Base-by-base conservation (phyloP, 2,113 vertebrate species). In the Lepidothrix coronata region DNA sequence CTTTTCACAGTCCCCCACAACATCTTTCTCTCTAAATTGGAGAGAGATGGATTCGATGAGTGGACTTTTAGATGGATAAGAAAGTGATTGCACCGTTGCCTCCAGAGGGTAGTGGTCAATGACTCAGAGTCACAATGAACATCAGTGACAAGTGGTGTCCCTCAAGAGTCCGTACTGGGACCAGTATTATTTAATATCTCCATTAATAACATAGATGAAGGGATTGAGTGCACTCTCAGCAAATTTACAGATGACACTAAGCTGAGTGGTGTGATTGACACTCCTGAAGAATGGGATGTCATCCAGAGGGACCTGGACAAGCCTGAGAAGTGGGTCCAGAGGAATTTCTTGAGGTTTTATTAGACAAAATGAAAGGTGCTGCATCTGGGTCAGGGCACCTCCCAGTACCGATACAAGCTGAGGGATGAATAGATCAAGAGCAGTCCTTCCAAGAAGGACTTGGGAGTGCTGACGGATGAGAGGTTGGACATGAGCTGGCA, bases 361-460 rank as follows among this genome's bases (percentile, higher is more conserved):
- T 49, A 55, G 49, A 35, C 7, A 17, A 49, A 58, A 43, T 5
- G 43, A 31, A 58, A 58, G 11, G 31, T 37, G 7, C 6, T 65
- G 17, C 43, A 49, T 9, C 35, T 43, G 5, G 35, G 30, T 8
- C 48, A 17, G 3, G 4, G 57, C 9, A 35, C n/a, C 14, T 21
- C 19, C 13, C 57, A n/a, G 57, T 35, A 58, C 22, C 33, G 14
- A 14, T 15, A 58, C 33, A 58, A 14, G 57, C 11, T 31, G 35
- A 8, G 30, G 39, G 23, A 30, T 25, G 41, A 63, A 41, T 4
- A 79, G 20, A 41, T 30, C 0, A 0, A 41, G 49, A 88, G 28
- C 19, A 55, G 19, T 48, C 30, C 41, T 62, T 48, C n/a, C 9
- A 6, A 52, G 55, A n/a, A 63, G 30, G 24, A 24, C 5, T 71